Evolutionary conservation across 2,888 invertebrate genomes (phyloP).

Genomic region (Caradrina kadenii): DNA sequence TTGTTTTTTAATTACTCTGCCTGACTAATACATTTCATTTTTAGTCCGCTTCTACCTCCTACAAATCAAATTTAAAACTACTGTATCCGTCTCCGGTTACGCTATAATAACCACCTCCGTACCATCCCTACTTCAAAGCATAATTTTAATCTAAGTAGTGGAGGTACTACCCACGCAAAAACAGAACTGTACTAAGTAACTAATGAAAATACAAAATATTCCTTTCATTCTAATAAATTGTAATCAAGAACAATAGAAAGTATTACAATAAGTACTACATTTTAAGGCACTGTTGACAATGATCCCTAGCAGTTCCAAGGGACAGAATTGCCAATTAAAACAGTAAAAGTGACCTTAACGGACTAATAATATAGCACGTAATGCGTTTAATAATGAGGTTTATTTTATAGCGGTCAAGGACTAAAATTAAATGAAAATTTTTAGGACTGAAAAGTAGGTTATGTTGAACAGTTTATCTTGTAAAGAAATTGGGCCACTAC

Average conservation of each 20-base stretch:
- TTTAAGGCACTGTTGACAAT: slow-evolving; percentile 37
- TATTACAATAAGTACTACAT: slow-evolving; percentile 18
- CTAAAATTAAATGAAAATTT: slow-evolving; percentile 10
- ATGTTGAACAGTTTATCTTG: slow-evolving; percentile 24
- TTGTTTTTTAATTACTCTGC: too few species aligned
- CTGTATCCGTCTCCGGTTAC: too few species aligned
- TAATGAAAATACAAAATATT: slow-evolving; percentile 15
- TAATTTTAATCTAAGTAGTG: background rate
- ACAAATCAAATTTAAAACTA: too few species aligned
- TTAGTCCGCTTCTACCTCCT: too few species aligned
- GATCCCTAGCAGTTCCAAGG: slow-evolving; percentile 38
- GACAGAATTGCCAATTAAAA: slow-evolving; percentile 55
- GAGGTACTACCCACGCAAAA: background rate
- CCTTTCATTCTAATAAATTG: slow-evolving; percentile 33
- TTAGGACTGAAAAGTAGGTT: slow-evolving; percentile 13
- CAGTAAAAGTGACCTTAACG: slow-evolving; percentile 33
- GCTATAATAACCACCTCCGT: too few species aligned
- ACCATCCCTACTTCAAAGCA: background rate
- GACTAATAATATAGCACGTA: slow-evolving; percentile 33
- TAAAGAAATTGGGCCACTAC: slow-evolving; percentile 45
- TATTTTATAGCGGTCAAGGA: slow-evolving; percentile 35
- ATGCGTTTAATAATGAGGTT: slow-evolving; percentile 43
- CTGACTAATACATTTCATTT: too few species aligned
- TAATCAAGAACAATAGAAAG: slow-evolving; percentile 26
- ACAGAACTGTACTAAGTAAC: background rate